Evolutionary conservation across 2,888 invertebrate species (phyloP).

Genomic region (Sthenelais limicola): DNA sequence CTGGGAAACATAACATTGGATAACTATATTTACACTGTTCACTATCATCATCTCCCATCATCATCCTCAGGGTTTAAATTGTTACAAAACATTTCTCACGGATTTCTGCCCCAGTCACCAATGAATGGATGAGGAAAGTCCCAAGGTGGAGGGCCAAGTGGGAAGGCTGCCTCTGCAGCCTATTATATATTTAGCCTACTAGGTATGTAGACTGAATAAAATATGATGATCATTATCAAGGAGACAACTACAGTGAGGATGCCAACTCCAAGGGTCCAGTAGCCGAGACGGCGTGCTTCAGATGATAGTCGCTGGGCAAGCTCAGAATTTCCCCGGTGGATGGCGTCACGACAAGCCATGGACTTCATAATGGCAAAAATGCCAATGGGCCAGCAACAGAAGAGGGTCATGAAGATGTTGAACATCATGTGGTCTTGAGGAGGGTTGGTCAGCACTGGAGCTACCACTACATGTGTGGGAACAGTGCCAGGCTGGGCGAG

Average conservation of each 20-base stretch:
- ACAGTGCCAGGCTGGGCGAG: slow-evolving; percentile 20
- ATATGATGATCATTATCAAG: slow-evolving; percentile 20
- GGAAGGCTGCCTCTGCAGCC: too few relatives aligned
- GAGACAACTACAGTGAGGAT: slow-evolving; percentile 30
- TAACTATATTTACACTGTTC: too few relatives aligned
- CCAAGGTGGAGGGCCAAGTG: too few relatives aligned
- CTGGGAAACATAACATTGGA: too few relatives aligned
- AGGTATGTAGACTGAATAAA: slow-evolving; percentile 16
- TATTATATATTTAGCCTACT: too few relatives aligned
- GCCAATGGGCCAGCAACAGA: slow-evolving; percentile 51
- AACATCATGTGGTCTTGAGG: slow-evolving; percentile 47
- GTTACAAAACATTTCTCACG: too few relatives aligned
- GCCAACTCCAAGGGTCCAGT: slow-evolving; percentile 47
- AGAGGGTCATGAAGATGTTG: slow-evolving; percentile 49
- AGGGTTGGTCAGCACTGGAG: slow-evolving; percentile 43
- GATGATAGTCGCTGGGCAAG: slow-evolving; percentile 6
- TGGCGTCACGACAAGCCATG: slow-evolving; percentile 46
- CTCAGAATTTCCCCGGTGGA: slow-evolving; percentile 33
- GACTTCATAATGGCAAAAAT: slow-evolving; percentile 50
- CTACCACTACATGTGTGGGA: slow-evolving; percentile 12
- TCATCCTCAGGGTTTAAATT: too few relatives aligned
- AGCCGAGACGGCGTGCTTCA: slow-evolving; percentile 39
- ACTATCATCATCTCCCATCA: too few relatives aligned
- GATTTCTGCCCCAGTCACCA: too few relatives aligned
- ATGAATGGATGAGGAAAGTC: too few relatives aligned